Percentiles rank a stretch among this genome's conserved stretches.
These are phyloP conservation scores for Bubo bubo DNA, from an alignment of 2,113 vertebrate species.

Conservation along the genomic window DNA sequence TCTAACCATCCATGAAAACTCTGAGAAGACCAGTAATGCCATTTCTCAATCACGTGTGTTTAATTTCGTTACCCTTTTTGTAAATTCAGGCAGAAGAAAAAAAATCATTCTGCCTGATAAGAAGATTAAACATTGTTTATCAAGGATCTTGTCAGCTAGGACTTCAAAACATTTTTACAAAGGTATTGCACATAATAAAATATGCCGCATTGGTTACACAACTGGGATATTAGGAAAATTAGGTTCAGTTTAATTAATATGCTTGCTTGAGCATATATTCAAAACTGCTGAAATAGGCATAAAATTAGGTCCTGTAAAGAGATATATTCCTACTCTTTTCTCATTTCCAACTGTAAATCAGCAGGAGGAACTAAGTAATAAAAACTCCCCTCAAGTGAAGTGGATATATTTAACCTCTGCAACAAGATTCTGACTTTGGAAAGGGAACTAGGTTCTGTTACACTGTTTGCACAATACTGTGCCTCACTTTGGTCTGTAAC, in stretches of 20 bases:
- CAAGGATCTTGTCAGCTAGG: neutral
- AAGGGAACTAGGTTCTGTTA: neutral
- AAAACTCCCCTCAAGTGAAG: neutral
- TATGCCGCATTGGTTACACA: neutral
- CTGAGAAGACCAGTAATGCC: neutral
- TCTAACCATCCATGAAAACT: neutral
- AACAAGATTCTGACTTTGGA: neutral
- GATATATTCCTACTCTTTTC: neutral
- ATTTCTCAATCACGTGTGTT: neutral
- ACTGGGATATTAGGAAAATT: neutral
- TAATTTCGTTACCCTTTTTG: neutral
- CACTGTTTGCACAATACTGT: neutral
- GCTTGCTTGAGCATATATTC: neutral
- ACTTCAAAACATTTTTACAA: neutral
- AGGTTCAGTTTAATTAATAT: neutral
- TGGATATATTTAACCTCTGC: neutral
- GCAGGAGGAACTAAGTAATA: neutral
- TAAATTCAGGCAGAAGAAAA: neutral
- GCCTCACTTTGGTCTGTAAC: neutral
- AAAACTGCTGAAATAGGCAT: neutral
- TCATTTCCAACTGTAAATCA: neutral
- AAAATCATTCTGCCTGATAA: neutral
- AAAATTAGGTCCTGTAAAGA: neutral
- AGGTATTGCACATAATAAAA: neutral
- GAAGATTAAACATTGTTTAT: neutral